Base-by-base conservation (phyloP, 1,140 invertebrate species). In the Plodia interpunctella region DNA sequence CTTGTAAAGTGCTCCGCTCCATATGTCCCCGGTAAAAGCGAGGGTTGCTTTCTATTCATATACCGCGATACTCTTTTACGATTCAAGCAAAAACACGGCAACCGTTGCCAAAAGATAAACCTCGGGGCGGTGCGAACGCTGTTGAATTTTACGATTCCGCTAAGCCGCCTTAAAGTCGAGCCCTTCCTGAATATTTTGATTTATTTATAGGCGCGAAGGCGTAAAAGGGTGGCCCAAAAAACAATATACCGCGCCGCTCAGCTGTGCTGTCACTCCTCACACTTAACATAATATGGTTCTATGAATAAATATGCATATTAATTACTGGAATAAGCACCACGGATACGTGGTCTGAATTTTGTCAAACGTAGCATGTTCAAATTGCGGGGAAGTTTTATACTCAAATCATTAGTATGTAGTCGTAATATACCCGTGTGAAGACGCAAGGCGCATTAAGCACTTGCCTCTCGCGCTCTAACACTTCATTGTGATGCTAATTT, bases 171-270 rank as follows among this genome's bases (percentile, higher is more conserved):
- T 83, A 86, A 87, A 88, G 81, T 86, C 82, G 77, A 78, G 80
- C 87, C 83, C 81, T 87, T 83, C 79, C 80, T 83, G 86, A 87
- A 89, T 87, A 87, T 89, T 89, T 87, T 89, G 86, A 89, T 89
- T 89, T 89, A 89, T 89, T 89, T 89, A 89, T 83, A 79, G 84
- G 78, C 76, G 80, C 76, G 70, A 83, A 84, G 72, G 75, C 76
- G 76, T 76, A 83, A 87, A 89, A 81, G 80, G 86, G 83, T 82
- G 74, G 71, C 73, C 70, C 70, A 74, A 80, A 53, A 85, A 84
- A 86, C 84, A 87, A 88, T 87, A 86, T 81, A 83, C 76, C 68
- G 68, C 72, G 63, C 69, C 74, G 62, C 76, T 76, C 75, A 71
- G 65, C 63, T 70, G 69, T 60, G 62, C 66, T 74, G 66, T 72